phyloP scores from a whole-genome alignment of 2,888 invertebrate species.

The Tenthredo amoena region DNA sequence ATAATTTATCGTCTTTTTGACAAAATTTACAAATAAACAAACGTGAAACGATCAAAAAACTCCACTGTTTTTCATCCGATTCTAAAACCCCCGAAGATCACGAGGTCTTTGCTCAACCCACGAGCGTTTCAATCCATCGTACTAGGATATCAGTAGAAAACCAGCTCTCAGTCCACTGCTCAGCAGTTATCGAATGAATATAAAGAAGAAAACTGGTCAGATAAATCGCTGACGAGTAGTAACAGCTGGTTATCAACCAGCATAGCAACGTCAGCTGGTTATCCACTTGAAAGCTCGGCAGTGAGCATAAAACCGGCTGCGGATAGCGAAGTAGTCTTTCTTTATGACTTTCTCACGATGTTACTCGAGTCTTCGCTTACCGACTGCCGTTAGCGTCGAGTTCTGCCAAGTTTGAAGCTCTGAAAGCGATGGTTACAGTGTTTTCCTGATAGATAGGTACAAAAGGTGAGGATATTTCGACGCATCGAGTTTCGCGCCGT shows the following conservation, averaged over 20 bases:
- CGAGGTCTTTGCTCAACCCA: neutral
- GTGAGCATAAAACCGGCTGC: neutral
- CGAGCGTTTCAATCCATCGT: neutral
- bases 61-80: neutral
- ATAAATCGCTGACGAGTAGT: neutral
- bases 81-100: neutral
- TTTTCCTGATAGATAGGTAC: neutral
- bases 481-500: neutral
- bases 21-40: neutral
- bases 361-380: neutral
- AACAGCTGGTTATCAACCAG: neutral
- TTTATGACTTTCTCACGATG: neutral
- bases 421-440: neutral
- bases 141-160: neutral
- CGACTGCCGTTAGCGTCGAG: neutral
- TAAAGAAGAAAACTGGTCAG: neutral
- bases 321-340: neutral
- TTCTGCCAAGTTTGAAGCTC: neutral
- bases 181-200: neutral
- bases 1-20: conserved; percentile 46
- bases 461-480: neutral
- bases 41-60: neutral
- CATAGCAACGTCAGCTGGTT: neutral
- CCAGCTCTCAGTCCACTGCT: neutral
- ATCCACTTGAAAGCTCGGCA: neutral